Conservation (phyloP, 1,140 invertebrate genomes). For the Hyphantria cunea region DNA sequence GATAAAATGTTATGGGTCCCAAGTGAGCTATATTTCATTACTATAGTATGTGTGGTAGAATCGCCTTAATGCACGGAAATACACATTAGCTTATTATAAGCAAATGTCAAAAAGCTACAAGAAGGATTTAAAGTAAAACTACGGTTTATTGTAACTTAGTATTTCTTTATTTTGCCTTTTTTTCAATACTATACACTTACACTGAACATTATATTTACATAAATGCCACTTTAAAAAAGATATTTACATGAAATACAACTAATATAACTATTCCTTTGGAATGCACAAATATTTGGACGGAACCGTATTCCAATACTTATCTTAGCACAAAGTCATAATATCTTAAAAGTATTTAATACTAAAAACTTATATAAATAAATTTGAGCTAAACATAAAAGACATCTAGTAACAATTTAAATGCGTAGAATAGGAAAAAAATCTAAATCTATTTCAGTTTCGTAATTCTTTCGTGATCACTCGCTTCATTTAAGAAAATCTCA, state of each 20-base stretch:
- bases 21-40: too few species aligned
- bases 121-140: background rate
- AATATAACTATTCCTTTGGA: slow-evolving; percentile 71
- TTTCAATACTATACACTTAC: slow-evolving; percentile 29
- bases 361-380: slow-evolving; percentile 52
- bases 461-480: too few species aligned
- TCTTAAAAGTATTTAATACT: slow-evolving; percentile 36
- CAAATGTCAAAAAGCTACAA: too few species aligned
- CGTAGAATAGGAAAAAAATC: slow-evolving; percentile 30
- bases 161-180: slow-evolving; percentile 14
- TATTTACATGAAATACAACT: slow-evolving; percentile 48
- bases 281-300: slow-evolving; percentile 70
- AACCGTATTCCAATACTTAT: slow-evolving; percentile 48
- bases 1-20: too few species aligned
- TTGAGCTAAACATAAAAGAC: slow-evolving; percentile 1
- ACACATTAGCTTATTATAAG: too few species aligned
- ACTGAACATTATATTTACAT: slow-evolving; percentile 42
- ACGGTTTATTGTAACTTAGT: slow-evolving; percentile 4
- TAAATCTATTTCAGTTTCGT: too few species aligned
- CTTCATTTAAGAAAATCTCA: too few species aligned
- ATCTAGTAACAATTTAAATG: slow-evolving; percentile 25
- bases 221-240: slow-evolving; percentile 32
- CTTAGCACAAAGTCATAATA: slow-evolving; percentile 25
- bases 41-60: too few species aligned
- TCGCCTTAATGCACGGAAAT: too few species aligned